Base-by-base conservation (phyloP, 2,113 vertebrate species). In the Nansenia antarctica region DNA sequence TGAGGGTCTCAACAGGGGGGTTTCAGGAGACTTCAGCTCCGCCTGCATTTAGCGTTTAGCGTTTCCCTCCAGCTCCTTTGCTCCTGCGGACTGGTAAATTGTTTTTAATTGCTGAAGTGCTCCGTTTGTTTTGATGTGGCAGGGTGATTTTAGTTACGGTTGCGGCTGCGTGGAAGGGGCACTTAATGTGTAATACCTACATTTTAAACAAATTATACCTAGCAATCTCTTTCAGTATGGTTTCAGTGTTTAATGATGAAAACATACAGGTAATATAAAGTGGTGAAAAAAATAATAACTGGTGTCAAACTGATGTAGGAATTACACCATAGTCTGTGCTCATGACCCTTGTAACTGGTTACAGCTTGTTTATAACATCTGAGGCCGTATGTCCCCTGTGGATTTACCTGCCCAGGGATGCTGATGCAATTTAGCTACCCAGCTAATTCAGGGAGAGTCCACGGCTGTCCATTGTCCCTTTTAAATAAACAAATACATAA, bases 21-120 rank as follows among this genome's bases (percentile, higher is more conserved):
- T 90, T 88, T 79, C 92, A 94, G 93, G 91, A 95, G 87, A 91
- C 94, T 90, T 85, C 85, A 92, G 91, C 90, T 83, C 93, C 94
- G 88, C 84, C 91, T 72, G 87, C 89, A 78, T 85, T 85, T 90
- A 93, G 91, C 91, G 90, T 92, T 92, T 92, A 90, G 90, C n/a
- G n/a, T n/a, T n/a, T n/a, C n/a, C n/a, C n/a, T 62, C 72, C 87
- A 88, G 90, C 87, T 78, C 78, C 80, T 85, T 91, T 71, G 64
- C 69, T n/a, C n/a, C n/a, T 84, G 86, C 86, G 91, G 86, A 92
- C 88, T 91, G 91, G 92, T 93, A 93, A 93, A 86, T 75, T 90
- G 74, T 58, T 82, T 86, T 72, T 82, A 87, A 90, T 84, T 83
- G 81, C 66, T 82, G 79, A 75, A 79, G 78, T 74, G 73, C 69